These are phyloP conservation scores for Phrynocephalus vlangalii DNA, from an alignment of 2,797 vertebrate species.

Conservation along the genomic window DNA sequence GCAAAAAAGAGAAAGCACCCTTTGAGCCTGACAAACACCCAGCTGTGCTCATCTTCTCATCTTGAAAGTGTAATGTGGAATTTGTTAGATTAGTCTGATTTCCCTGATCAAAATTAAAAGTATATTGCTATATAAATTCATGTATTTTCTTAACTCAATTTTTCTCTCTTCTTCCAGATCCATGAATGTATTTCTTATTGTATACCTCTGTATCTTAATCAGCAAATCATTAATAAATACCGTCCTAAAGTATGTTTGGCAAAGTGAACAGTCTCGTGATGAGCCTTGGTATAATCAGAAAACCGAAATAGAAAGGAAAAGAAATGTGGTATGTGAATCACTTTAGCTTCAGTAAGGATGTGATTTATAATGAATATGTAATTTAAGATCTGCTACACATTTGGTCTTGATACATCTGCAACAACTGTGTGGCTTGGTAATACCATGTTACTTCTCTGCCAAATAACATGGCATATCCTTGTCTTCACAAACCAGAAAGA, in stretches of 20 bases:
- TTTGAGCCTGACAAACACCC: background rate
- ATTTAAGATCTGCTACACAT: background rate
- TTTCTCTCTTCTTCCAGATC: constrained; percentile 79
- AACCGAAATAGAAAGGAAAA: constrained; percentile 87
- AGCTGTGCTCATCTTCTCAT: background rate
- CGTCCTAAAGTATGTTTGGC: constrained; percentile 91
- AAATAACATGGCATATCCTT: background rate
- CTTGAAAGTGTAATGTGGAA: background rate
- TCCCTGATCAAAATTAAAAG: background rate
- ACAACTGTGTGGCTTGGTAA: background rate
- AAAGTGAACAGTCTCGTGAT: constrained; percentile 87
- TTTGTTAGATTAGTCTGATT: background rate
- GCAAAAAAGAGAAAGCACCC: too few species aligned
- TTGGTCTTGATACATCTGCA: background rate
- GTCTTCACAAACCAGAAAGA: background rate
- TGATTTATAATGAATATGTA: background rate
- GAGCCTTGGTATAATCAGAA: constrained; percentile 95
- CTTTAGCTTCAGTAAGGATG: background rate
- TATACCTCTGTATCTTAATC: constrained; percentile 96
- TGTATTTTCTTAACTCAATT: background rate
- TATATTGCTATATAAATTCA: background rate
- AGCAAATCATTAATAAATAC: constrained; percentile 95
- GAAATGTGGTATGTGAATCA: constrained; percentile 83
- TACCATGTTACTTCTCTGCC: background rate
- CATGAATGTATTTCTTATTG: constrained; percentile 94